Percentiles rank a stretch among this genome's conserved stretches.
phyloP scores from a whole-genome alignment of 1,140 invertebrate genomes.

The Charaxes varanes region DNA sequence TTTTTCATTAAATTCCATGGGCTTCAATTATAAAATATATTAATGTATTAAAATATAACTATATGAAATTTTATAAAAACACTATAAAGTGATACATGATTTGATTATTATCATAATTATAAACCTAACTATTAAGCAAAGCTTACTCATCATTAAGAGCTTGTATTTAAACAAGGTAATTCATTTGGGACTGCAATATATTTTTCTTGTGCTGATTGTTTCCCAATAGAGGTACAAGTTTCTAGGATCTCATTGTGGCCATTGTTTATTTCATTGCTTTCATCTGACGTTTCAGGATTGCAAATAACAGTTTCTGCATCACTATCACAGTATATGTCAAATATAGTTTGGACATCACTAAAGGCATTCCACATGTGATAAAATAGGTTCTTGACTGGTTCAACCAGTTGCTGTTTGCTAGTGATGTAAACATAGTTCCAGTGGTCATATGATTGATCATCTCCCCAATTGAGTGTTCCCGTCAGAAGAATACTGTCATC shows the following conservation, averaged over 20 bases:
- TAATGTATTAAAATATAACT: no score
- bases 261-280: constrained; percentile 18
- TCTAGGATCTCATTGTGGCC: no score
- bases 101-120: no score
- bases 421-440: constrained; percentile 69
- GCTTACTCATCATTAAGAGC: no score
- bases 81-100: no score
- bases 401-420: constrained; percentile 48
- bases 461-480: constrained; percentile 63
- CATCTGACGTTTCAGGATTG: constrained; percentile 26
- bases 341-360: constrained; percentile 29
- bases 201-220: constrained; percentile 12
- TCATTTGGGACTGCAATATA: constrained; percentile 6
- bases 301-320: constrained; percentile 32
- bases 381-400: constrained; percentile 54
- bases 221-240: constrained; percentile 10
- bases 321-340: constrained; percentile 26
- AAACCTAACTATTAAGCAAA: no score
- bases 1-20: constrained; percentile 6
- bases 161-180: no score
- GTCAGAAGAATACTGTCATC: constrained; percentile 62
- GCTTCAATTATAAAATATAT: constrained; percentile 7
- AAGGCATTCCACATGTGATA: constrained; percentile 50
- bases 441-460: constrained; percentile 58
- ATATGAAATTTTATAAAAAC: no score